Base-by-base conservation (phyloP, 2,888 invertebrate genomes). In the Eremobia ochroleuca region DNA sequence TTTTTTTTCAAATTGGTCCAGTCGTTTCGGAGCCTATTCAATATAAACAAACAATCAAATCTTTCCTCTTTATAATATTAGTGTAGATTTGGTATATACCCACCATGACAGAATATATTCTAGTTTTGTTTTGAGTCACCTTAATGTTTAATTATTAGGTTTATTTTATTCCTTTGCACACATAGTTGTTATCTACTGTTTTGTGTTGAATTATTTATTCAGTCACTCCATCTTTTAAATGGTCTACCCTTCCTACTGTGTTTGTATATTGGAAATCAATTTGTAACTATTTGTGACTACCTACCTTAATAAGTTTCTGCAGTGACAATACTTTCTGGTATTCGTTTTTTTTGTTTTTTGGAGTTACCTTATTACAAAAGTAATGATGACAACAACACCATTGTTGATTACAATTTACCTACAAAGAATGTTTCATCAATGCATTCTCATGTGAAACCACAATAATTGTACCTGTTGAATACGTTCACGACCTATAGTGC, bases 381-480 rank as follows among this genome's bases (percentile, higher is more conserved):
- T 13, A 61, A 43, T 49, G 28, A 46, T 46, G 28, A 15, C 11
- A 34, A 11, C 25, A 4, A 37, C 18, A 68, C 8, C 25, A 40
- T 31, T 31, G 11, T 59, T n/a, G 37, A n/a, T 18, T 4, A 43
- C 25, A 55, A 76, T 4, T 61, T 75, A 40, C 49, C 9, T 21
- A 31, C 73, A 49, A 76, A 76, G 49, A 82, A 76, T n/a, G 43
- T 43, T 34, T 0, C 61, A 67, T n/a, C 46, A 58, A 37, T 76
- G 25, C 18, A 81, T 77, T 64, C 34, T 25, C 59, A 8, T 21
- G 37, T 37, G 34, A 52, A 62, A 37, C 52, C 28, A 65, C 28
- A 49, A 28, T 40, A 34, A 64, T 34, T n/a, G 34, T 43, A 67
- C 61, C 66, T 76, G 52, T 55, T 79, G 82, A 58, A 49, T 81